Conservation (phyloP, 2,113 vertebrate genomes). For the Cryptotis parvus region DNA sequence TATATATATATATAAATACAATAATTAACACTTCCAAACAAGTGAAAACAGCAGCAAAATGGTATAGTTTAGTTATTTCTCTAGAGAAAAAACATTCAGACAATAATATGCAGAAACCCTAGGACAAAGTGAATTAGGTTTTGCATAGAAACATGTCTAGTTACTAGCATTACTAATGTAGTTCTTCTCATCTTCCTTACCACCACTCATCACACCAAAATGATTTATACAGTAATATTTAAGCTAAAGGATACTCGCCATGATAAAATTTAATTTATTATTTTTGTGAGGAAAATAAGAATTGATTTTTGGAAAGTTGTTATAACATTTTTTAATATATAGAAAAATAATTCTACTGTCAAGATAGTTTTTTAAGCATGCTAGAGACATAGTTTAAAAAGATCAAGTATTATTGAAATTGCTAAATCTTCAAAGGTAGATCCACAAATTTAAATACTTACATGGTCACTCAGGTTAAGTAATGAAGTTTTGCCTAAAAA, state of each 20-base stretch:
- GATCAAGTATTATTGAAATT: background rate
- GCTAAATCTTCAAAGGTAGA: background rate
- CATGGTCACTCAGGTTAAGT: background rate
- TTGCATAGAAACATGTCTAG: background rate
- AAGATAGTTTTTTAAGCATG: background rate
- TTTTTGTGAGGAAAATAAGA: background rate
- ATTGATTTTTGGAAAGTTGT: background rate
- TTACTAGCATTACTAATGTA: background rate
- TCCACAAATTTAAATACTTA: background rate
- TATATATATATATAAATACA: no score
- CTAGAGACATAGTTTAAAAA: background rate
- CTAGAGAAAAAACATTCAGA: constrained; percentile 44
- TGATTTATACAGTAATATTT: background rate
- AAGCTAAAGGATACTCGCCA: constrained; percentile 32
- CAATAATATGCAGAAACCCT: background rate
- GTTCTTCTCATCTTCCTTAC: background rate
- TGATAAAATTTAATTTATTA: background rate
- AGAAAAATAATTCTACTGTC: background rate
- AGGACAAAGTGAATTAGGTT: constrained; percentile 6
- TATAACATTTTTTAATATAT: constrained; percentile 7
- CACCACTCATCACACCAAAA: background rate
- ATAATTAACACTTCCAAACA: constrained; percentile 35
- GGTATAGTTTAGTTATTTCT: background rate
- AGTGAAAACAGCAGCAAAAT: constrained; percentile 28
- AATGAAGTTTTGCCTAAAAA: background rate